Base-by-base conservation (phyloP, 2,797 vertebrate genomes). In the Cynodonichthys magdalenae region DNA sequence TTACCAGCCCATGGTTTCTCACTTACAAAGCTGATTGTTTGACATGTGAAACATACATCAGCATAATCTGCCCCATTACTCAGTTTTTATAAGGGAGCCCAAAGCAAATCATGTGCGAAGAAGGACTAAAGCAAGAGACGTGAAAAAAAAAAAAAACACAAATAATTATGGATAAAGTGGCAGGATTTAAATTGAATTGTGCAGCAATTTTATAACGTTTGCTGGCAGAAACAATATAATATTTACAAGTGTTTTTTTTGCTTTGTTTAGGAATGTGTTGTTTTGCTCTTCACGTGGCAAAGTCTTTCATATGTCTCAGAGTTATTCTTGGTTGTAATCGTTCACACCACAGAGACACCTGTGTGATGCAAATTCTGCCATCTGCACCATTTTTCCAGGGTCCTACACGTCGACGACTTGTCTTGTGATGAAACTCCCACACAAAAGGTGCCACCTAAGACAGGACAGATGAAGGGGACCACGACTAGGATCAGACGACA, bases 1-100 rank as follows among this genome's bases (percentile, higher is more conserved):
- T 89, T 84, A 89, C 75, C 63, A 60, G 80, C 56, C 59, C 61
- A 62, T 82, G 81, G 75, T 80, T 85, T 75, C 77, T 80, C 84
- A 84, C 86, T 85, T 80, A 76, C 66, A 74, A 64, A 78, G 77
- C 77, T 69, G 77, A 86, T 80, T 86, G 86, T 86, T 81, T 83
- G 89, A 89, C 88, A 88, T 67, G 79, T 68, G 71, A 75, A 84
- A 87, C 85, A 81, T 76, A 78, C 77, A 81, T 85, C 84, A 84
- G 81, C 77, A 68, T 87, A 84, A 90, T 84, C 72, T 66, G 51
- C 42, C 53, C 69, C 71, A 84, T 86, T 86, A 86, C 69, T 86
- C 82, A 66, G 65, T 49, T 72, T 81, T 79, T 63, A 55, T 71
- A 71, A 66, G 24, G 55, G 52, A 18, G 60, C 76, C 59, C 68